Percentiles rank a stretch among this genome's conserved stretches.
These are phyloP conservation scores for Phaethornis superciliosus DNA, from an alignment of 2,113 vertebrate species.

Conservation along the genomic window DNA sequence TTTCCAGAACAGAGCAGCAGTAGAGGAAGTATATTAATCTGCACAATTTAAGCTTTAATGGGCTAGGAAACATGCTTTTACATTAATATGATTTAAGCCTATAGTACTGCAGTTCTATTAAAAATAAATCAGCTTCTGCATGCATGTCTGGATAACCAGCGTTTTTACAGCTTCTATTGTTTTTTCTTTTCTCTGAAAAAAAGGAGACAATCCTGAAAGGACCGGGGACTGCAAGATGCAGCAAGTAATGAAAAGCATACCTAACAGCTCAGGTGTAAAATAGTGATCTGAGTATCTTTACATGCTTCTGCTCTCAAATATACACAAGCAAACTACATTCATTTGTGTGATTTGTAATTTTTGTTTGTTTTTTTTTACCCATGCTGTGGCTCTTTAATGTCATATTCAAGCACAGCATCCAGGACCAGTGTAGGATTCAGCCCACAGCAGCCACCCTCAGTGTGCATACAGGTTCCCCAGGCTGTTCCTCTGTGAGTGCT, in stretches of 20 bases:
- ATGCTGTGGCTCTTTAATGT: accelerated
- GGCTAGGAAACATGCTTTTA: conserved; percentile 65
- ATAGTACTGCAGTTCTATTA: conserved; percentile 54
- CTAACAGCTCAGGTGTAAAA: neutral
- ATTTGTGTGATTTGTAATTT: neutral
- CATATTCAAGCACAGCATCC: neutral
- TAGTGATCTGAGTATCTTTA: neutral
- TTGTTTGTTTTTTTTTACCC: neutral
- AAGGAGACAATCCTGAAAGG: neutral
- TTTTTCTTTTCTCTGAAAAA: conserved; percentile 19
- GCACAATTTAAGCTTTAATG: conserved; percentile 71
- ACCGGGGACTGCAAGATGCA: neutral
- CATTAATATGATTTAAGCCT: conserved; percentile 66
- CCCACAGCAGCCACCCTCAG: accelerated
- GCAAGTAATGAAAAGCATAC: neutral
- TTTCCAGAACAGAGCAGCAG: conserved; percentile 58
- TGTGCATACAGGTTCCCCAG: accelerated
- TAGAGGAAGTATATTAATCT: conserved; percentile 63
- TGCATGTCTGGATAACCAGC: conserved; percentile 26
- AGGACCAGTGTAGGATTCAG: accelerated
- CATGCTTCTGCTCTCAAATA: neutral
- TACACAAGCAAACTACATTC: neutral
- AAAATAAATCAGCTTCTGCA: conserved; percentile 55
- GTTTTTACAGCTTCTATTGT: neutral
- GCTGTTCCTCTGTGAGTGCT: too few relatives aligned